phyloP scores from a whole-genome alignment of 2,113 vertebrate species.

The Gallinago media region DNA sequence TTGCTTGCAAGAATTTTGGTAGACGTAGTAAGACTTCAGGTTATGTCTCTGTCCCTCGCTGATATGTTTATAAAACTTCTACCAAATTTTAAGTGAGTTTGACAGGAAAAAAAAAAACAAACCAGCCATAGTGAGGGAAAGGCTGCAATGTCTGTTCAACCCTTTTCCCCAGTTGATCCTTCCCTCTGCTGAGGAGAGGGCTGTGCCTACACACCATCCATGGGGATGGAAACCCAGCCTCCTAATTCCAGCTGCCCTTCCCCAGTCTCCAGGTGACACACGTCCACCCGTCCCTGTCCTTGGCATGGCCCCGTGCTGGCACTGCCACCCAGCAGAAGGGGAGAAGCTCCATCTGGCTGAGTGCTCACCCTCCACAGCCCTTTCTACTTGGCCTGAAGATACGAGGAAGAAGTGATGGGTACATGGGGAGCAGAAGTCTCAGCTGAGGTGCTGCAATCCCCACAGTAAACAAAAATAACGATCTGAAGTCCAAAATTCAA shows the following conservation, averaged over 20 bases:
- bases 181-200: background rate
- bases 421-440: fast-evolving
- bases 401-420: fast-evolving
- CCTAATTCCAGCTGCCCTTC: background rate
- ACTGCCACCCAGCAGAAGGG: background rate
- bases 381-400: background rate
- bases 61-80: background rate
- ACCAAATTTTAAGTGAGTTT: background rate
- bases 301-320: fast-evolving
- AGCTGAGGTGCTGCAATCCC: background rate
- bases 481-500: background rate
- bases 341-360: fast-evolving
- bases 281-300: fast-evolving
- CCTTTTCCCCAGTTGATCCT: fast-evolving
- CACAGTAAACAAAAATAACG: background rate
- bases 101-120: too few relatives aligned
- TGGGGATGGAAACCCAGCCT: background rate
- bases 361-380: fast-evolving
- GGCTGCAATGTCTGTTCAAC: background rate
- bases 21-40: background rate
- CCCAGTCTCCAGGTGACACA: fast-evolving
- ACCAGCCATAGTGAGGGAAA: background rate
- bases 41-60: background rate
- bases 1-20: background rate
- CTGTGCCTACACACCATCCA: background rate